Base-by-base conservation (phyloP, 1,140 invertebrate species). In the Luehdorfia chinensis region DNA sequence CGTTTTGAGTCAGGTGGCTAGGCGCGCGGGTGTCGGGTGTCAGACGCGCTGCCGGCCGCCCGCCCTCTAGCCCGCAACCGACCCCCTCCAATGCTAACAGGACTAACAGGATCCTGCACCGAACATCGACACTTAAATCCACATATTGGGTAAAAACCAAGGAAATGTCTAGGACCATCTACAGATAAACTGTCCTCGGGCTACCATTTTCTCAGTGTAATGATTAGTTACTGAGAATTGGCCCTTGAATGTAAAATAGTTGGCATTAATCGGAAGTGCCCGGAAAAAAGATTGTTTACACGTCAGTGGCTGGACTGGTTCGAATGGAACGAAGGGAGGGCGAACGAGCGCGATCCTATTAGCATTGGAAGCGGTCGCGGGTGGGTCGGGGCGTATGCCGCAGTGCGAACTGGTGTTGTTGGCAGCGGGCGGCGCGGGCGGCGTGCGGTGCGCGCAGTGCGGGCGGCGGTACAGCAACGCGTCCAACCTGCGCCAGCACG, bases 381-480 rank as follows among this genome's bases (percentile, higher is more conserved):
- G 50, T 31, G 58, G 55, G 59, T 33, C 56, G 55, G 59, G 54
- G 48, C 56, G 54, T 56, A 70, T 52, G 53, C 32, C 59, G 55
- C 50, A 62, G 69, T 75, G 75, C 74, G 75, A 73, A 63, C 71
- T 78, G 75, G 75, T 78, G 75, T 78, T 76, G 75, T 76, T 78
- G 77, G 73, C 77, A 79, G 76, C 72, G 70, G 62, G 64, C 57
- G 69, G 58, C 53, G 60, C 59, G 64, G 53, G 66, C 63, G 70
- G 72, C 36, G 75, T 75, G 57, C 68, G 66, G 59, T 93, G 93
- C 89, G 91, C 90, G 75, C 90, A 92, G 87, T 94, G 93, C 88
- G 92, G 92, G 66, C 91, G 92, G 75, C 91, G 92, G 80, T 93
- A 94, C 90, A 93, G 91, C 89, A 93, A 93, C 88, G 90, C 93